Evolutionary conservation across 2,113 vertebrate genomes (phyloP).

Genomic region (Notechis scutatus): DNA sequence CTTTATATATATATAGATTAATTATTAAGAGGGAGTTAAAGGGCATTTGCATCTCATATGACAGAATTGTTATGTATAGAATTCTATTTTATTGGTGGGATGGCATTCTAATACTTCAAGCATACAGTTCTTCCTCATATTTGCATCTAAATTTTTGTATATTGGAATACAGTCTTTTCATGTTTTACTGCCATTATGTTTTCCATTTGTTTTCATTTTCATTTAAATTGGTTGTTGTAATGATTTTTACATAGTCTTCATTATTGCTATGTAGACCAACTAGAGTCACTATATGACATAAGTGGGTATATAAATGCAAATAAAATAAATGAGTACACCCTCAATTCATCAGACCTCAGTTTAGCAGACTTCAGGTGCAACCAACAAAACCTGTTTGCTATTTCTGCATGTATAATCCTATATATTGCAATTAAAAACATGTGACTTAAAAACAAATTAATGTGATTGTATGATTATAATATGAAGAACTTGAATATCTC

Average conservation of each 20-base stretch:
- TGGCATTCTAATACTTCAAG: background rate
- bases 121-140: background rate
- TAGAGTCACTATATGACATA: background rate
- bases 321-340: background rate
- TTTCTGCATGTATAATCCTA: background rate
- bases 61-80: no score
- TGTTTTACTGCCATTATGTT: background rate
- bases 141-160: background rate
- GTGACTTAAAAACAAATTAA: background rate
- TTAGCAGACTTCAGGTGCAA: background rate
- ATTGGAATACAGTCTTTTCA: background rate
- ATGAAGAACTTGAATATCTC: background rate
- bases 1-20: no score
- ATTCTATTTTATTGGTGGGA: background rate
- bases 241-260: background rate
- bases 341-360: background rate
- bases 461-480: background rate
- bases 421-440: background rate
- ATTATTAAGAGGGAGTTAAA: background rate
- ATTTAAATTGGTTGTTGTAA: background rate
- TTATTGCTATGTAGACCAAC: background rate
- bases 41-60: background rate
- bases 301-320: background rate
- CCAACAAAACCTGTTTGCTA: background rate
- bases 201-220: background rate